phyloP scores from a whole-genome alignment of 2,113 vertebrate species.

The Etia nguti region DNA sequence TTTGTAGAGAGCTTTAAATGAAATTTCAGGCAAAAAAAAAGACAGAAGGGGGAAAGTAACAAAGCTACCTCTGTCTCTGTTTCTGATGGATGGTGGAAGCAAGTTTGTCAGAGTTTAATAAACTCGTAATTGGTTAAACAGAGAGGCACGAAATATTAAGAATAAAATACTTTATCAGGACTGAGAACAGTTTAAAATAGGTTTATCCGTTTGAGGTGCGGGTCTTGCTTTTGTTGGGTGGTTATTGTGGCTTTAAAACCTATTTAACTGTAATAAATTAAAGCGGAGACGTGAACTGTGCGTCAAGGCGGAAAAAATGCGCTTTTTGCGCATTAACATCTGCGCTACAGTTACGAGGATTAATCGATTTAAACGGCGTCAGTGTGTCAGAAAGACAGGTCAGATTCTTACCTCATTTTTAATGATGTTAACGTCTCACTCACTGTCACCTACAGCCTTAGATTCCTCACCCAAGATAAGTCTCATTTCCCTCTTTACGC shows the following conservation, averaged over 20 bases:
- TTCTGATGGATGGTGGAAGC: background rate
- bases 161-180: background rate
- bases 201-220: background rate
- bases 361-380: background rate
- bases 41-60: background rate
- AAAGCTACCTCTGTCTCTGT: background rate
- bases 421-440: background rate
- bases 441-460: background rate
- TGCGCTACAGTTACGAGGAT: background rate
- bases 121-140: background rate
- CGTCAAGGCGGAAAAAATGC: background rate
- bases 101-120: background rate
- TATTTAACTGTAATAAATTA: background rate
- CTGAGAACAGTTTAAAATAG: background rate
- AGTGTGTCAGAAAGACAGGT: background rate
- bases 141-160: background rate
- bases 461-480: background rate
- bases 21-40: background rate
- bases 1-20: background rate
- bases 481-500: background rate
- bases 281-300: background rate
- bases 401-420: slow-evolving; percentile 16
- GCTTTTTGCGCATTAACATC: background rate
- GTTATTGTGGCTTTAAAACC: background rate
- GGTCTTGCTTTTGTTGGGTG: background rate